phyloP scores from a whole-genome alignment of 2,797 vertebrate species.

The Hypotaenidia okinawae region DNA sequence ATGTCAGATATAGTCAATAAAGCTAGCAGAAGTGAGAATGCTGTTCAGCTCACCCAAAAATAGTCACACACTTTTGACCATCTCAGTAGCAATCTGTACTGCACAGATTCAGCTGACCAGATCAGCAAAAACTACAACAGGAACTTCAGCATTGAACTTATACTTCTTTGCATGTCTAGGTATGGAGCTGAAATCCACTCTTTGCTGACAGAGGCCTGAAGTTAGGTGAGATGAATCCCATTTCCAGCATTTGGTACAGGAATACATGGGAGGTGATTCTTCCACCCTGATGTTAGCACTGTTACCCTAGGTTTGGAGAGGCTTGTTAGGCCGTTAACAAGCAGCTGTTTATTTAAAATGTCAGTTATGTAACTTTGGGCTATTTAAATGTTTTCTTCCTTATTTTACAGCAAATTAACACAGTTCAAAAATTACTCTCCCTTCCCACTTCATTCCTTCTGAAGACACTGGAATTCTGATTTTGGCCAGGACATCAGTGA shows the following conservation, averaged over 20 bases:
- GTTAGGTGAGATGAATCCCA: neutral
- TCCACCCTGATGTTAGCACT: neutral
- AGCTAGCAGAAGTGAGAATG: neutral
- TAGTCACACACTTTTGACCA: neutral
- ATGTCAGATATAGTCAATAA: neutral
- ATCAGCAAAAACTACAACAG: neutral
- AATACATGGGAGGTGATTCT: neutral
- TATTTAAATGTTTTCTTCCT: neutral
- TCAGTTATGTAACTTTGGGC: constrained; percentile 22
- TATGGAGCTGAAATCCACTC: neutral
- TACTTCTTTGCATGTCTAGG: neutral
- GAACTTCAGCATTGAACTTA: neutral
- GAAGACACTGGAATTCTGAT: neutral
- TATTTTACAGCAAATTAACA: neutral
- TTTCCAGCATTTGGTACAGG: neutral
- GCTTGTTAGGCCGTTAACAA: neutral
- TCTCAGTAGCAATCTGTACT: neutral
- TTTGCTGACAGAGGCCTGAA: neutral
- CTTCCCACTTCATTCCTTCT: neutral
- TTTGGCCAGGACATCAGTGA: neutral
- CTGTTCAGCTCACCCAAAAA: neutral
- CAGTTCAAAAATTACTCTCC: neutral
- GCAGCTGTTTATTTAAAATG: constrained; percentile 44
- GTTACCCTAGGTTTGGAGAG: neutral
- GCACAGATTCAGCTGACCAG: neutral